Evolutionary conservation across 2,888 invertebrate genomes (phyloP), one percentile per base, ranked within the genome.

Genomic region (Stenichneumon culpator): DNA sequence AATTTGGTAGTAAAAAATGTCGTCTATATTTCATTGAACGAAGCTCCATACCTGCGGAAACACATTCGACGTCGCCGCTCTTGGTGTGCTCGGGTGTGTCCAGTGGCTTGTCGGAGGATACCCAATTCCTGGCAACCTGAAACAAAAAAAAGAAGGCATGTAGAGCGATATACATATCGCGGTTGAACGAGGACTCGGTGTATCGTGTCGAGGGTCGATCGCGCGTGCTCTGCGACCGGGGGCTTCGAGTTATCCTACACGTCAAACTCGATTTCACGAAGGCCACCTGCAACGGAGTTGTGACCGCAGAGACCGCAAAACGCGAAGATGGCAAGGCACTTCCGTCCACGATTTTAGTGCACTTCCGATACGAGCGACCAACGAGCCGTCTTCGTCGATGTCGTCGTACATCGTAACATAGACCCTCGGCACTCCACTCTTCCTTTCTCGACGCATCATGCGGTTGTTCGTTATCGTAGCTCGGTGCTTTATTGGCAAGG

Each of bases 101-200:
- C 83, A 96, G 89, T 19, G 95, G 95, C 79, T 95, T 92, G 44
- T 93, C 89, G 86, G 95, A 95, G 32, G 96, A 95, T 63, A 96
- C 95, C 96, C 96, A 96, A 93, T 96, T 96, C 83, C 94, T 95
- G n/a, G 95, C 93, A 60, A 96, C 92, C 96, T 96, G 90, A 14
- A 90, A 89, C n/a, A 82, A 63, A 72, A 73, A 67, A 28, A 32
- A 63, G 4, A 14, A 32, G 32, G n/a, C n/a, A 14, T 2, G 28
- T 6, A 44, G 60, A 28, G 44, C 72, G 44, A 80, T 72, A 65
- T 54, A 52, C 54, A 67, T 80, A 79, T 70, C 65, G 79, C 70
- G 70, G 70, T 72, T 52, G 52, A 63, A 28, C 47, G 19, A 19
- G 44, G 50, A 52, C 52, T 77, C 52, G 52, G 67, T 32, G 67